Evolutionary conservation across 1,140 invertebrate species (phyloP).

Genomic region (Eupeodes corollae): DNA sequence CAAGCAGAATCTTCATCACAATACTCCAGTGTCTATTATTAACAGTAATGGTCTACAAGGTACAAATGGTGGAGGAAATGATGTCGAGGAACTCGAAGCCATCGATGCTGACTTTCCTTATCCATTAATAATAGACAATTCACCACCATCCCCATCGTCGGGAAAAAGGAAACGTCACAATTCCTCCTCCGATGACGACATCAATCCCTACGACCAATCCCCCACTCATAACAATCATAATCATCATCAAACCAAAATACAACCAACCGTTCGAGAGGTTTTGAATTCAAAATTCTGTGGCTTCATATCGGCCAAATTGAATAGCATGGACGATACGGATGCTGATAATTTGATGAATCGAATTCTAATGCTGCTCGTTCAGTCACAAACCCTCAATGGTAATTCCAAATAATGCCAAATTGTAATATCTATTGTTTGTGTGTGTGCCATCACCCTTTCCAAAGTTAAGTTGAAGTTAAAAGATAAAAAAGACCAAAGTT

Average conservation of each 20-base stretch:
- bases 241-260: slow-evolving; percentile 2
- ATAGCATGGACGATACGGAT: slow-evolving; percentile 33
- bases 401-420: background rate
- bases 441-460: no score
- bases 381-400: slow-evolving; percentile 21
- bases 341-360: slow-evolving; percentile 36
- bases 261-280: slow-evolving; percentile 31
- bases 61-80: slow-evolving; percentile 20
- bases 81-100: slow-evolving; percentile 30
- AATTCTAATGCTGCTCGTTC: slow-evolving; percentile 28
- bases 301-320: slow-evolving; percentile 33
- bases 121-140: slow-evolving; percentile 31
- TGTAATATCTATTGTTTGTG: no score
- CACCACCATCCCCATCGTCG: slow-evolving; percentile 10
- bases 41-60: background rate
- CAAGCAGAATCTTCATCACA: no score
- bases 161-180: slow-evolving; percentile 6
- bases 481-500: no score
- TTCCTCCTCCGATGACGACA: background rate
- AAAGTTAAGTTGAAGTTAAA: no score
- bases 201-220: background rate
- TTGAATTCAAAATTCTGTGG: slow-evolving; percentile 34
- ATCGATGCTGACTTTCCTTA: slow-evolving; percentile 35
- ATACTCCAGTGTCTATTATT: no score
- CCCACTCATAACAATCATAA: background rate